phyloP scores from a whole-genome alignment of 2,113 vertebrate species.

The Saccopteryx bilineata region DNA sequence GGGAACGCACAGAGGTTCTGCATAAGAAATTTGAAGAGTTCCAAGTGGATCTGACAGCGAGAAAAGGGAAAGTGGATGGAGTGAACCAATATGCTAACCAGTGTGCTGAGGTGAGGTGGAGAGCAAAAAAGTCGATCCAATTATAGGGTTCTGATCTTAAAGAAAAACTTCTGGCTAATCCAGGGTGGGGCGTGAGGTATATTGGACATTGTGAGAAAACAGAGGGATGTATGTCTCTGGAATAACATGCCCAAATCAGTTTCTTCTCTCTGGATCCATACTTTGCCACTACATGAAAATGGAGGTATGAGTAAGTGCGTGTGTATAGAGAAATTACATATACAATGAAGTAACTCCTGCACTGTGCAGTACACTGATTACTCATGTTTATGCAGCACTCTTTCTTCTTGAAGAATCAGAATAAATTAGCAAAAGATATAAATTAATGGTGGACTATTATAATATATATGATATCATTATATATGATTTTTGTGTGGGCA shows the following conservation, averaged over 20 bases:
- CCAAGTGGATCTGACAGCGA: conserved; percentile 63
- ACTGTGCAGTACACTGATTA: background rate
- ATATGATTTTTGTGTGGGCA: background rate
- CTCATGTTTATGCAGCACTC: background rate
- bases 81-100: conserved; percentile 75
- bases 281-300: background rate
- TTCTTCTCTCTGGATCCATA: background rate
- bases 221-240: rapidly evolving
- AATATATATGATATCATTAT: background rate
- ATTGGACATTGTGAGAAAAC: background rate
- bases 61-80: conserved; percentile 56
- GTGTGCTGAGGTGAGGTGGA: conserved; percentile 63
- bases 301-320: no score
- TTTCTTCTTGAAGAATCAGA: background rate
- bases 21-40: conserved; percentile 84
- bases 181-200: background rate
- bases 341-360: background rate
- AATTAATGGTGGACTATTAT: background rate
- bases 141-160: background rate
- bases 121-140: background rate
- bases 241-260: background rate
- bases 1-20: conserved; percentile 79
- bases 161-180: background rate
- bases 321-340: background rate
- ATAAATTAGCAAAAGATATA: background rate